Evolutionary conservation across 2,797 vertebrate species (phyloP).

Genomic region (Holocentrus rufus): DNA sequence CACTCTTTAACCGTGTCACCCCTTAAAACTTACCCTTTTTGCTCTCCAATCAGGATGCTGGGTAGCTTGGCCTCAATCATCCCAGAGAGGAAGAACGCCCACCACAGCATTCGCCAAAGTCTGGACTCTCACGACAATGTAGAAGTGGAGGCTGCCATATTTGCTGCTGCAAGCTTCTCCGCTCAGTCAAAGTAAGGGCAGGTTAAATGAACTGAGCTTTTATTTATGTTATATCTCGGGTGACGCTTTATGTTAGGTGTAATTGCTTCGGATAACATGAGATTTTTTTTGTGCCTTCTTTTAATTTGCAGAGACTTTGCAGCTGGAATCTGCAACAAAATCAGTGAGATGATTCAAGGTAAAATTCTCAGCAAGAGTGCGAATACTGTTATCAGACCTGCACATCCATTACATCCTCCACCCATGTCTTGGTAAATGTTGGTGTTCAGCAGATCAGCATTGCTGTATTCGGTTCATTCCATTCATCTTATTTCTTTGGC

Average conservation of each 20-base stretch:
- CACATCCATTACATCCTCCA: background rate
- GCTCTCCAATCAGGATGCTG: conserved; percentile 86
- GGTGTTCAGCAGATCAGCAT: background rate
- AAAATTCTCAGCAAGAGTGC: conserved; percentile 27
- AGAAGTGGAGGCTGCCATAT: conserved; percentile 97
- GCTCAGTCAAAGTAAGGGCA: conserved; percentile 94
- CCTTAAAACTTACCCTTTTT: background rate
- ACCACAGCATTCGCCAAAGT: conserved; percentile 97
- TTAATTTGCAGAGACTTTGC: conserved; percentile 92
- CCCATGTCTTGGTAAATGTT: background rate
- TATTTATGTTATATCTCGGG: background rate
- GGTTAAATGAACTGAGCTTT: background rate
- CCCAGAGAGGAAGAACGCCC: conserved; percentile 97
- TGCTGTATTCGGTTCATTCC: background rate
- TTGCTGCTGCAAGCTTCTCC: conserved; percentile 96
- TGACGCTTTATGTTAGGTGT: background rate
- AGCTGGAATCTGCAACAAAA: conserved; percentile 98
- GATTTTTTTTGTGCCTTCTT: background rate
- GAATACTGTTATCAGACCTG: background rate
- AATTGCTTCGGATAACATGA: background rate
- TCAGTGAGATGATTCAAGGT: conserved; percentile 99
- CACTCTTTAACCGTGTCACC: too few relatives aligned
- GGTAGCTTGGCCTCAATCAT: conserved; percentile 98
- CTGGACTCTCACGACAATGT: conserved; percentile 98
- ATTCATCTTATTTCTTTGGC: background rate